Base-by-base conservation (phyloP, 2,797 vertebrate genomes). In the Pangasius krempfi region DNA sequence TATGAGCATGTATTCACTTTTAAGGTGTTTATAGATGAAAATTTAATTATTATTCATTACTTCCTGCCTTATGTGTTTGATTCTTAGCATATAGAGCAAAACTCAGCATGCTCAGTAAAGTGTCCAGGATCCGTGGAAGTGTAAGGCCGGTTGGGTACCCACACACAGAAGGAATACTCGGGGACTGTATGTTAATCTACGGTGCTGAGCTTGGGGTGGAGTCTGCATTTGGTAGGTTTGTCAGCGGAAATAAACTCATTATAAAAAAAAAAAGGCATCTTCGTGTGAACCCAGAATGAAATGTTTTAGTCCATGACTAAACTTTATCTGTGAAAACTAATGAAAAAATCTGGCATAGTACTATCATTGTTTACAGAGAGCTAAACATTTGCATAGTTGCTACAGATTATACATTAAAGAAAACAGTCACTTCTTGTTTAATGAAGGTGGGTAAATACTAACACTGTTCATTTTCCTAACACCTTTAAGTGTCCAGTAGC, bases 91-190 rank as follows among this genome's bases (percentile, higher is more conserved):
- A 96, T 93, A 96, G 97, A 95, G 96, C 96, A 89, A 97, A 94
- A 90, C 94, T 97, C 81, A 97, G 96, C 70, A 96, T 97, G 97
- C 93, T 97, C 92, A 96, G 95, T 92, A 97, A 96, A 0, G 91
- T 98, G 94, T 97, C 96, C 85, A 97, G 95, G 95, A 96, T 97
- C 90, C 95, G 96, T 91, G 97, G 96, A 52, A 96, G 97, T 92
- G 95, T 96, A 90, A 97, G 96, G 93, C 92, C 94, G 75, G 95
- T 95, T 4, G 96, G 95, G n/a, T 97, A 97, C 90, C 97, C 97
- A 0, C 97, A 97, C 92, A 96, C 97, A 1, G 97, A 97, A 92
- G 96, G 97, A 88, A 91, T 97, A 68, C 95, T 98, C 86, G 97
- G 97, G 52, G 97, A 97, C 89, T 96, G 95, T 82, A 97, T 98